These are phyloP conservation scores for Anastrepha ludens DNA, from an alignment of 1,140 invertebrate species.

Conservation along the genomic window DNA sequence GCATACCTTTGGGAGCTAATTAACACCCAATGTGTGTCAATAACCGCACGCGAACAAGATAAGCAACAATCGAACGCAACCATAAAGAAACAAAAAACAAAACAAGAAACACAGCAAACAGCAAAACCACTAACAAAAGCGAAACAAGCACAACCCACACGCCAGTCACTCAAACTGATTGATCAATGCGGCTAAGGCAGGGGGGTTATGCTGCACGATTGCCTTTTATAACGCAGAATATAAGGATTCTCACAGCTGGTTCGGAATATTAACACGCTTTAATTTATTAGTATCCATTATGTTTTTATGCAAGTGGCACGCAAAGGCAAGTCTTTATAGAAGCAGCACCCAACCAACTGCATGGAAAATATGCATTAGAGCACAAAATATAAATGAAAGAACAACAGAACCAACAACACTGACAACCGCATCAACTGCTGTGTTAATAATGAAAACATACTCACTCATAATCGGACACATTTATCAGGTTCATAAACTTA, in stretches of 20 bases:
- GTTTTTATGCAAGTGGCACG: background rate
- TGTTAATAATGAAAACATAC: constrained; percentile 2
- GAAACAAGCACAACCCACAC: background rate
- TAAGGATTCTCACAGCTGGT: background rate
- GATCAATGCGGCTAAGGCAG: background rate
- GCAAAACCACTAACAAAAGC: background rate
- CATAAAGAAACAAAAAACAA: background rate
- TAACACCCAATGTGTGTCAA: background rate
- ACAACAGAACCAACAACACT: background rate
- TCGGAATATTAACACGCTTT: constrained; percentile 1
- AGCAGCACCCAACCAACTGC: background rate
- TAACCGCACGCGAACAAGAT: background rate
- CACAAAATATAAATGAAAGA: too few species aligned
- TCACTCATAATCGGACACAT: background rate
- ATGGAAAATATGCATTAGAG: too few species aligned
- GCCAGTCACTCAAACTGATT: background rate
- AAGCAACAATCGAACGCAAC: background rate
- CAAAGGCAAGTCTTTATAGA: background rate
- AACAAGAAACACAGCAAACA: background rate
- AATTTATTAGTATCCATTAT: constrained; percentile 38
- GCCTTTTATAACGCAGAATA: background rate
- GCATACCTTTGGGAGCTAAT: constrained; percentile 12
- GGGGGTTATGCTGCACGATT: background rate
- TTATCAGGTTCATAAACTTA: background rate
- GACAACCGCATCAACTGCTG: background rate